Evolutionary conservation across 2,797 vertebrate genomes (phyloP).

Genomic region (Rhodeus uyekii): DNA sequence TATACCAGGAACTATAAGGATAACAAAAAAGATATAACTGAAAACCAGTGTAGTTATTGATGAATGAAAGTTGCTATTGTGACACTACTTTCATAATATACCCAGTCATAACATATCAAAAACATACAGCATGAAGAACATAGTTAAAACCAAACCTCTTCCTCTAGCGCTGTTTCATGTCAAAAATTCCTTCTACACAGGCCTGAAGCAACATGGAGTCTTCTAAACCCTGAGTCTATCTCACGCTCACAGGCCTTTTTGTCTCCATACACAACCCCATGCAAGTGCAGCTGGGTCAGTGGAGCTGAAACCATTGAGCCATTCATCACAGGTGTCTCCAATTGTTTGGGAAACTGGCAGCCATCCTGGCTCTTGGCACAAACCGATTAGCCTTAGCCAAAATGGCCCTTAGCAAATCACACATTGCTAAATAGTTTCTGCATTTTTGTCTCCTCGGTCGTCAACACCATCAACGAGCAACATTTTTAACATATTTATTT

Average conservation of each 20-base stretch:
- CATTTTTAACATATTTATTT: constrained; percentile 74
- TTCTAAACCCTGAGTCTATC: constrained; percentile 74
- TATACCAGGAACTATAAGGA: too few relatives aligned
- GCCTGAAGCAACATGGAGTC: constrained; percentile 68
- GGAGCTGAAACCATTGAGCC: constrained; percentile 71
- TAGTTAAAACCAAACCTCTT: neutral
- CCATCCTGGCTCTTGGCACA: constrained; percentile 72
- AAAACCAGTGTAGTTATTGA: neutral
- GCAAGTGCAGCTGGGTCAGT: constrained; percentile 72
- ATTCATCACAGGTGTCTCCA: constrained; percentile 79
- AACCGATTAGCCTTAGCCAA: constrained; percentile 68
- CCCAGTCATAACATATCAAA: constrained; percentile 1
- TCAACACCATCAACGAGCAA: constrained; percentile 63
- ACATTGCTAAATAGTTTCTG: constrained; percentile 65
- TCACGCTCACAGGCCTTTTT: constrained; percentile 67
- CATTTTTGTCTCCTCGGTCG: constrained; percentile 63
- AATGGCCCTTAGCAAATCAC: constrained; percentile 73
- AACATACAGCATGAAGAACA: constrained; percentile 1
- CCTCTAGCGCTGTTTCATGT: neutral
- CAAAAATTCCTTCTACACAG: constrained; percentile 30
- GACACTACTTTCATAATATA: constrained; percentile 6
- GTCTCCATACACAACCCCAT: constrained; percentile 65
- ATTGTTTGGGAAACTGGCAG: constrained; percentile 78
- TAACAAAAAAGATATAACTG: neutral
- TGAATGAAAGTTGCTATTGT: neutral